Evolutionary conservation across 2,113 vertebrate species (phyloP).

Genomic region (Campylorhamphus procurvoides): DNA sequence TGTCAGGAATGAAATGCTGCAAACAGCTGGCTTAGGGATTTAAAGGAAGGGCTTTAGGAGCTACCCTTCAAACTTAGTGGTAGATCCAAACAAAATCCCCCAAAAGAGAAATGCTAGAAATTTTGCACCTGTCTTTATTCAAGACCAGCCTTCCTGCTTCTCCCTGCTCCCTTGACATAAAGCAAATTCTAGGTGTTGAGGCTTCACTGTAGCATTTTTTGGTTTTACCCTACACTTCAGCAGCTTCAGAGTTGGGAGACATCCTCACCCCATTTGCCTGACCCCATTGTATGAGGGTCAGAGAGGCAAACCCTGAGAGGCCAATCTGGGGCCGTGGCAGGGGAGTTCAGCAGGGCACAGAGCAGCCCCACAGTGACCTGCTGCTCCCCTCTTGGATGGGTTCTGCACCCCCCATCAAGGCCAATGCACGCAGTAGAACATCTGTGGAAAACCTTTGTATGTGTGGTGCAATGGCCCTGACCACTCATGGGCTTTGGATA

Average conservation of each 20-base stretch:
- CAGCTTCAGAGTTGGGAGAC: neutral
- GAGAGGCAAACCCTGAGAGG: neutral
- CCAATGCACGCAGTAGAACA: fast-evolving
- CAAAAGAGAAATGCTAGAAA: neutral
- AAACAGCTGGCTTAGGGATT: neutral
- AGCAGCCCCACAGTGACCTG: fast-evolving
- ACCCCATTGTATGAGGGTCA: neutral
- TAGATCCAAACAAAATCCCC: neutral
- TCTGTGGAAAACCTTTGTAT: fast-evolving
- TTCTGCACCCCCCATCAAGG: fast-evolving
- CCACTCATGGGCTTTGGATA: fast-evolving
- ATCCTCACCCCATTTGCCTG: neutral
- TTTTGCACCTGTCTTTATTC: neutral
- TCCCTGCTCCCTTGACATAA: neutral
- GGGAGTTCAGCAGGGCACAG: neutral
- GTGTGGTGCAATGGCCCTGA: neutral
- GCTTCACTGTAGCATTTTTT: neutral
- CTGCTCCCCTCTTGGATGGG: neutral
- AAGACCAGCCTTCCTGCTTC: neutral
- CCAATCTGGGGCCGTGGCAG: fast-evolving
- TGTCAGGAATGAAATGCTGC: neutral
- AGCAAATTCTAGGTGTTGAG: neutral
- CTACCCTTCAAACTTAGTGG: neutral
- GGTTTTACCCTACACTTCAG: neutral
- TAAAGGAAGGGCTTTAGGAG: neutral